Evolutionary conservation across 2,113 vertebrate species (phyloP), one percentile per base, ranked within the genome.

Genomic region (Aegotheles bennettii): DNA sequence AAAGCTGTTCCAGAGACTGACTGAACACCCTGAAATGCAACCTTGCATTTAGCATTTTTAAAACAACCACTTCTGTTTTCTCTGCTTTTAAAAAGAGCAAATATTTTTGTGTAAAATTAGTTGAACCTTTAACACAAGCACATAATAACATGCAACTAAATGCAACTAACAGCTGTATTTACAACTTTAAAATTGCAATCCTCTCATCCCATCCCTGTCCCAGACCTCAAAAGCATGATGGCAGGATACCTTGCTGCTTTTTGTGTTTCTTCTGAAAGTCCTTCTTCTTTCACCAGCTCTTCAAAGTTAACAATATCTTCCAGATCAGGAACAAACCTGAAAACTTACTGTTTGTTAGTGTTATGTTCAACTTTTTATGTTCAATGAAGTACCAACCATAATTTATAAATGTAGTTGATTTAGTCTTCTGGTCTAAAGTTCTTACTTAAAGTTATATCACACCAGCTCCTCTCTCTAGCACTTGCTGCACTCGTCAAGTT

Each of bases 251-350:
- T 98, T 50, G 99, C 99, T 89, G 99, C 98, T 98, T 97, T 99
- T 88, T 98, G 98, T 4, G 99, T 99, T 97, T 99, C 99, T 96
- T 99, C 99, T 15, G 99, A 98, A 42, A 99, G 98, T 13, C 97
- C 98, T 97, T 99, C 99, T 96, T 99, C 99, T 97, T 99, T 99
- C 84, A 99, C 99, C 84, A 99, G 97, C 97, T 99, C 99, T 97
- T 99, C 99, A 97, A 99, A 99, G 97, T 99, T 99, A 51, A 99
- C 99, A 16, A 99, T 99, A 93, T 99, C 99, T 98, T 99, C 99
- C 95, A 99, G 98, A 96, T 99, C 99, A 31, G 99, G 99, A 93
- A 99, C 99, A 96, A 99, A 99, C 96, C 99, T 99, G 94, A 7
- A 31, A 81, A 91, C 84, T 75, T 77, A 94, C 93, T 96, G 31